Evolutionary conservation across 2,888 invertebrate genomes (phyloP).

Genomic region (Rhingia rostrata): DNA sequence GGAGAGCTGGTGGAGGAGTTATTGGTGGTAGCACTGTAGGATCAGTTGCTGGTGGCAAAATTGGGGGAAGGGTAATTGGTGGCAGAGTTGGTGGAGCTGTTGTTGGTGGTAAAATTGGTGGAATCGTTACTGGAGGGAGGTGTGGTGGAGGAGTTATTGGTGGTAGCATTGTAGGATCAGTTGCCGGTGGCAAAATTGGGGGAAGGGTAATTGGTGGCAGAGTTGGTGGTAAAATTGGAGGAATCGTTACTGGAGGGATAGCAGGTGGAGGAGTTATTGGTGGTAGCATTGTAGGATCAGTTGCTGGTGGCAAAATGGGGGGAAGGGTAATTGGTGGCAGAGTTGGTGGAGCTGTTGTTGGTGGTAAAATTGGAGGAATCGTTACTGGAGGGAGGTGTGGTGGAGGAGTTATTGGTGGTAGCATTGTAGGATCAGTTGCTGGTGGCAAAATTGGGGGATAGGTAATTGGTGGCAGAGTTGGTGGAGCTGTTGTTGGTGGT

Average conservation of each 20-base stretch:
- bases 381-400: background rate
- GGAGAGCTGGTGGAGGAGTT: background rate
- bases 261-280: background rate
- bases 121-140: conserved; percentile 1
- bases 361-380: background rate
- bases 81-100: background rate
- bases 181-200: background rate
- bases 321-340: background rate
- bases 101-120: conserved; percentile 5
- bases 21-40: background rate
- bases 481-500: background rate
- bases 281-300: background rate
- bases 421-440: background rate
- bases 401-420: background rate
- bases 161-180: background rate
- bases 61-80: too few species aligned
- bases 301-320: background rate
- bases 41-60: too few species aligned
- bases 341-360: background rate
- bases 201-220: background rate
- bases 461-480: background rate
- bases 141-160: background rate
- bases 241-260: background rate
- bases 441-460: background rate
- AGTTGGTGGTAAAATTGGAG: background rate